These are phyloP conservation scores for Drosophila busckii DNA, from an alignment of 1,140 invertebrate genomes.

Conservation along the genomic window DNA sequence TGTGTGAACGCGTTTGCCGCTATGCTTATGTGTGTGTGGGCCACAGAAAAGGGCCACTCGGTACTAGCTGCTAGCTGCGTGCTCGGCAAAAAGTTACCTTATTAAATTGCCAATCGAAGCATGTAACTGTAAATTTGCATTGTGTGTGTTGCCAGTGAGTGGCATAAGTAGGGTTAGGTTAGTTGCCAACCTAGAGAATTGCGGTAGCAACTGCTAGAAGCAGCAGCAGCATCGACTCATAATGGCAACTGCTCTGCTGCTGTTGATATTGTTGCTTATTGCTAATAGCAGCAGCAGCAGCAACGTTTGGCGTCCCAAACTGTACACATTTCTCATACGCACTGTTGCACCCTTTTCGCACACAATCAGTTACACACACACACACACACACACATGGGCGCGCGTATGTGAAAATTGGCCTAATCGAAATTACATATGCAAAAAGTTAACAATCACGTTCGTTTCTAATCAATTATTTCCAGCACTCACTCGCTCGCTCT, in stretches of 20 bases:
- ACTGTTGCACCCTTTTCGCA: conserved; percentile 62
- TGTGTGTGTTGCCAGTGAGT: conserved; percentile 47
- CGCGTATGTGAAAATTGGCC: conserved; percentile 10
- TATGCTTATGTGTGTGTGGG: conserved; percentile 15
- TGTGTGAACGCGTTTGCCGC: conserved; percentile 61
- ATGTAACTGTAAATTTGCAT: conserved; percentile 77
- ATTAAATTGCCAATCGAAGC: conserved; percentile 77
- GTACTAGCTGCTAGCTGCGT: background rate
- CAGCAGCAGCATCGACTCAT: conserved; percentile 15
- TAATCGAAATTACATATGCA: conserved; percentile 73
- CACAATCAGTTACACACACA: background rate
- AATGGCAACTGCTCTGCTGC: conserved; percentile 29
- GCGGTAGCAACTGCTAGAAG: conserved; percentile 35
- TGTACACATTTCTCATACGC: conserved; percentile 63
- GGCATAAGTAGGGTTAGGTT: background rate
- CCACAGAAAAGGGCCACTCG: conserved; percentile 36
- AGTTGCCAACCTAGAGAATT: background rate
- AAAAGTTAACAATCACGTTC: conserved; percentile 77
- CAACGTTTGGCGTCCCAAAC: conserved; percentile 3
- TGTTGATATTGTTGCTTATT: too few species aligned
- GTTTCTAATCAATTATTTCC: conserved; percentile 74
- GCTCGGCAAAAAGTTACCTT: conserved; percentile 62
- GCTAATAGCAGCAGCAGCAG: conserved; percentile 29
- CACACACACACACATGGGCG: background rate
- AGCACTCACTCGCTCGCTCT: conserved; percentile 39